A percentile compares a stretch with the other conserved stretches of the same genome.
Evolutionary conservation across 2,113 vertebrate species (phyloP).

Genomic region (Aegithalos caudatus): DNA sequence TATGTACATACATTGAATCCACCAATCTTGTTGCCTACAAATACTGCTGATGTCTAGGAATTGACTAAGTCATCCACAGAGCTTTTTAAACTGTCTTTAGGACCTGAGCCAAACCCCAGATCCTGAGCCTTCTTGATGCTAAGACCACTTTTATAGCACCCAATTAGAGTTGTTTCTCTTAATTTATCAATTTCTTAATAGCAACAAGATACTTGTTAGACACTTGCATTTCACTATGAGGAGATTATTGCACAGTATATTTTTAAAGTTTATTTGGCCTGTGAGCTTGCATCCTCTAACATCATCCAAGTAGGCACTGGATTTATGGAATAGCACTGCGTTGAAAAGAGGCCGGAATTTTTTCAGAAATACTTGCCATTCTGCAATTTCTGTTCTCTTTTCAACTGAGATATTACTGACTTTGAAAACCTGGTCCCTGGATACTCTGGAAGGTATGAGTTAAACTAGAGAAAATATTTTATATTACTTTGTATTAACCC

Average conservation of each 20-base stretch:
- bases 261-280: not conserved
- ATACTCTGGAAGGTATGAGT: not conserved
- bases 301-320: not conserved
- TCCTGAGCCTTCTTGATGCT: not conserved
- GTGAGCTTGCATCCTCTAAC: not conserved
- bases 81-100: not conserved
- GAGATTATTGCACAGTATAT: not conserved
- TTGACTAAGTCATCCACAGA: not conserved
- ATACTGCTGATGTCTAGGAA: not conserved
- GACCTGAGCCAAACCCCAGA: not conserved
- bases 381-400: not conserved
- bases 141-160: not conserved
- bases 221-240: not conserved
- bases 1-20: not conserved
- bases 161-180: not conserved
- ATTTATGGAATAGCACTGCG: not conserved
- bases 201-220: not conserved
- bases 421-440: not conserved
- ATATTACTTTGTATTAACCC: not conserved
- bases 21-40: not conserved
- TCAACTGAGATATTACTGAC: not conserved
- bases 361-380: not conserved
- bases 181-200: not conserved
- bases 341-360: not conserved
- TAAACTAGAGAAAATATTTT: not conserved